Conservation (phyloP, 2,113 vertebrate species). For the Microcebus murinus region DNA sequence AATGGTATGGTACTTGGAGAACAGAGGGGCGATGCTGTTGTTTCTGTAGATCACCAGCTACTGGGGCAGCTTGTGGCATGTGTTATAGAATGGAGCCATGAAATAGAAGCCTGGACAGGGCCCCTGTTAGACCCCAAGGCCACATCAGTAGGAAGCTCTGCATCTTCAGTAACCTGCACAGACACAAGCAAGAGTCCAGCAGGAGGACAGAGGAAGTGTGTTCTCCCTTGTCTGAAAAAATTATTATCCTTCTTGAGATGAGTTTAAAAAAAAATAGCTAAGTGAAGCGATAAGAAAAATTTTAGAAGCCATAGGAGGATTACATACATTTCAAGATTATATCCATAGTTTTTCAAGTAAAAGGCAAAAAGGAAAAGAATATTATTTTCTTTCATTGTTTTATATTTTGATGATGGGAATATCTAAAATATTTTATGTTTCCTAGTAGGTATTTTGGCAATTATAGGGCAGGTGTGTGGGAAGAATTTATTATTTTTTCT, state of each 20-base stretch:
- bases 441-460: neutral
- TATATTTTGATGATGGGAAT: neutral
- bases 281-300: neutral
- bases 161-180: neutral
- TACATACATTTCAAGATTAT: neutral
- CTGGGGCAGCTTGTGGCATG: no score
- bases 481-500: neutral
- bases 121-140: neutral
- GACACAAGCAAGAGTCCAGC: neutral
- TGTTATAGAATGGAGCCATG: neutral
- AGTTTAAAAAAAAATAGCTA: neutral
- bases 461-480: neutral
- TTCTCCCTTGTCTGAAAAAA: neutral
- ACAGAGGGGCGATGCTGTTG: neutral
- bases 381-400: neutral
- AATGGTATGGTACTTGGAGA: neutral
- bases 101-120: neutral
- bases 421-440: slow-evolving; percentile 22
- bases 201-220: neutral
- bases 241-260: neutral
- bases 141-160: neutral
- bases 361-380: neutral
- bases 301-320: neutral
- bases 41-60: neutral
- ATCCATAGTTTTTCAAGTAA: neutral